Conservation (phyloP, 2,113 vertebrate genomes). For the Chlamydotis undulata region DNA sequence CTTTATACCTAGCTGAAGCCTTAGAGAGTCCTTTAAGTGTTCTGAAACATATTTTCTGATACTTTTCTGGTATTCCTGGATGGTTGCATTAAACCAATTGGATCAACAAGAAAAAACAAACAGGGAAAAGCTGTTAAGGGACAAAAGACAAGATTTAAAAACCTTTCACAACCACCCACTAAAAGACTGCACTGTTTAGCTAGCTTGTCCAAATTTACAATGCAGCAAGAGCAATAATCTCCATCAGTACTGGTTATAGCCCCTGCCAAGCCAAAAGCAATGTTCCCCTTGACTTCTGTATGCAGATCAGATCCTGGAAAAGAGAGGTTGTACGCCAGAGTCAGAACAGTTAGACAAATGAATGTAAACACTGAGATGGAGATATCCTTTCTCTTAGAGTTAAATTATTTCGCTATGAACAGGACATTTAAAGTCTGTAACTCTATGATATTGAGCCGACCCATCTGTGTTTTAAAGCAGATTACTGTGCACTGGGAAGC, state of each 20-base stretch:
- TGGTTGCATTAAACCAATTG: conserved; percentile 23
- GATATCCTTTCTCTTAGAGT: neutral
- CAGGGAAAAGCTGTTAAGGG: neutral
- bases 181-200: conserved; percentile 36
- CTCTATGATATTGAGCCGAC: neutral
- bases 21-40: neutral
- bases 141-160: conserved; percentile 41
- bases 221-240: conserved; percentile 33
- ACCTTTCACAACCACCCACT: conserved; percentile 26
- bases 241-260: neutral
- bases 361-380: neutral
- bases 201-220: conserved; percentile 44
- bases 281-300: conserved; percentile 22
- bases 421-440: neutral
- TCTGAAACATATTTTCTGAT: conserved; percentile 20
- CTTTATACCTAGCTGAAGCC: neutral
- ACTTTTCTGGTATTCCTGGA: neutral
- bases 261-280: conserved; percentile 30
- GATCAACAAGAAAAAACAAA: conserved; percentile 9
- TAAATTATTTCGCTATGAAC: neutral
- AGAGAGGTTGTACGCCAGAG: neutral
- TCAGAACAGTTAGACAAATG: neutral
- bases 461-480: conserved; percentile 12
- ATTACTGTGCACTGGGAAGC: neutral
- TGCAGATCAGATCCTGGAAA: conserved; percentile 12